Evolutionary conservation across 2,113 vertebrate species (phyloP).

Genomic region (Pheucticus melanocephalus): DNA sequence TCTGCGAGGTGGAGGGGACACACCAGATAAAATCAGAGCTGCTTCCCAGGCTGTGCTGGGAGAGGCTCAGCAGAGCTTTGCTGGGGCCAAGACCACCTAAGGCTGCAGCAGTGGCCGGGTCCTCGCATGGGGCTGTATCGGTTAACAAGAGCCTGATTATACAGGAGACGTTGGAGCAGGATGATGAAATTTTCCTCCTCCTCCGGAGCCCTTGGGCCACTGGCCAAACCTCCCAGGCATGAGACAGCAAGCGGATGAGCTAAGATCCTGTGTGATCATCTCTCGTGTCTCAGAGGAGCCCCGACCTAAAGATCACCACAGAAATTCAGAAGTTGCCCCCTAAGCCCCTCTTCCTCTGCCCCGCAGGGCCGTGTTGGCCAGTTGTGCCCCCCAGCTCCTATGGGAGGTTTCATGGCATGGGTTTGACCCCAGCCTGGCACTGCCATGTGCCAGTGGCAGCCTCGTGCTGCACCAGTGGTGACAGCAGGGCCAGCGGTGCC

Average conservation of each 20-base stretch:
- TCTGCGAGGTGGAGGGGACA: background rate
- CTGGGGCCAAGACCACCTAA: constrained; percentile 52
- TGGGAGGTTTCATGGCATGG: fast-evolving
- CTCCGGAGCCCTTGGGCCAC: constrained; percentile 33
- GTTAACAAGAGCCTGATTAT: constrained; percentile 64
- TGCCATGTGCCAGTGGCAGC: fast-evolving
- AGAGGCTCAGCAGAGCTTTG: constrained; percentile 9
- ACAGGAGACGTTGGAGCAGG: constrained; percentile 42
- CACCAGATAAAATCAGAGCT: background rate
- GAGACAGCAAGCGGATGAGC: constrained; percentile 70
- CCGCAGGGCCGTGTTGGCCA: fast-evolving
- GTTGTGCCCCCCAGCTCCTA: fast-evolving
- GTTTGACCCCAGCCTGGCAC: background rate
- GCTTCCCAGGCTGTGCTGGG: constrained; percentile 12
- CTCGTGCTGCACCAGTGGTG: background rate
- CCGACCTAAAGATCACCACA: background rate
- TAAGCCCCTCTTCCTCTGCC: background rate
- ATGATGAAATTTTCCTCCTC: constrained; percentile 71
- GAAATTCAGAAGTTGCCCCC: background rate
- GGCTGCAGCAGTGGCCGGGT: background rate
- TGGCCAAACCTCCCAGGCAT: constrained; percentile 66
- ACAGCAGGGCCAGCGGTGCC: background rate
- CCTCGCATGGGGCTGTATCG: constrained; percentile 2
- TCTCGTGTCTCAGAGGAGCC: constrained; percentile 48
- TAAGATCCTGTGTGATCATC: constrained; percentile 73